Conservation (phyloP, 2,113 vertebrate genomes). For the Bucco capensis region DNA sequence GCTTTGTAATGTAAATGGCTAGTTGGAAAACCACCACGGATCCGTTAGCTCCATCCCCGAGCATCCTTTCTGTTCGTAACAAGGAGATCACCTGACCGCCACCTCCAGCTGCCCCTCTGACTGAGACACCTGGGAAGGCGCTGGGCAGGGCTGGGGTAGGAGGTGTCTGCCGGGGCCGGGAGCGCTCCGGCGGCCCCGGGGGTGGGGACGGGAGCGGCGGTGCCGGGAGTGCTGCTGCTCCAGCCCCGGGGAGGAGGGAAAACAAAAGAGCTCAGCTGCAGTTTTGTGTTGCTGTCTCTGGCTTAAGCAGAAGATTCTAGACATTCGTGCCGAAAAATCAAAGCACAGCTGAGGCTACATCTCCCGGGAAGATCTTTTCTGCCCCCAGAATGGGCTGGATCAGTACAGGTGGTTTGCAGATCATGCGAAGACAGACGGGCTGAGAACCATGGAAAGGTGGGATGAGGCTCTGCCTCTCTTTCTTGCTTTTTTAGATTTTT, state of each 20-base stretch:
- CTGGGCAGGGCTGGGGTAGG: constrained; percentile 36
- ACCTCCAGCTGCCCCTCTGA: constrained; percentile 18
- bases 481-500: not conserved
- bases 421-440: constrained; percentile 65
- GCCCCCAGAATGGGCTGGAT: constrained; percentile 72
- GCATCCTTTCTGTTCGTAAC: constrained; percentile 11
- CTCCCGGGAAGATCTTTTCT: constrained; percentile 45
- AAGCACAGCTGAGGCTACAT: constrained; percentile 64
- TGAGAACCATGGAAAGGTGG: constrained; percentile 77
- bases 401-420: constrained; percentile 77
- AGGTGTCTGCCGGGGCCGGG: constrained; percentile 50
- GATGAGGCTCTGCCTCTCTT: constrained; percentile 36
- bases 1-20: constrained; percentile 70
- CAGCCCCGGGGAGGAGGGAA: constrained; percentile 73
- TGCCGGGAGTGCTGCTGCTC: constrained; percentile 66
- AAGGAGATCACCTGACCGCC: constrained; percentile 70
- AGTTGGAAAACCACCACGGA: constrained; percentile 31
- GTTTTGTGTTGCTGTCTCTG: constrained; percentile 68
- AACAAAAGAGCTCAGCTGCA: constrained; percentile 82
- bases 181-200: constrained; percentile 51
- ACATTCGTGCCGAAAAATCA: constrained; percentile 63
- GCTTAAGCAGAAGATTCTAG: constrained; percentile 73
- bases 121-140: constrained; percentile 20
- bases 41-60: constrained; percentile 41
- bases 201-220: constrained; percentile 45